Conservation (phyloP, 1,140 invertebrate genomes). For the Macrotrachela quadricornifera region DNA sequence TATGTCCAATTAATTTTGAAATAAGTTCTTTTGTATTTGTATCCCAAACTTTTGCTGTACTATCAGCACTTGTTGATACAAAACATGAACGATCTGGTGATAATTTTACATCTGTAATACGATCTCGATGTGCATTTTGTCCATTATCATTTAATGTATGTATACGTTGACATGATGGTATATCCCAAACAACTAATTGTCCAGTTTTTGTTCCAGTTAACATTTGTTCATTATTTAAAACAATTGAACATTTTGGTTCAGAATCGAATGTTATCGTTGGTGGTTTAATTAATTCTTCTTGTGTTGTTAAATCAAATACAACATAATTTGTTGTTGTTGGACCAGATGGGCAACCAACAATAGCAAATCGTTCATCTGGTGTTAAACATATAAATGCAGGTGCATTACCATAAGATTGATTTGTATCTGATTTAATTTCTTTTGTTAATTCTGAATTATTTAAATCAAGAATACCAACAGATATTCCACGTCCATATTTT, state of each 20-base stretch:
- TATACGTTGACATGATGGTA: conserved; percentile 4
- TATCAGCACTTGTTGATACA: conserved; percentile 4
- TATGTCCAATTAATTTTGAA: neutral
- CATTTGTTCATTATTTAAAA: conserved; percentile 1
- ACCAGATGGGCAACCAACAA: conserved; percentile 1
- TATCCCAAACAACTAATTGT: conserved; percentile 6
- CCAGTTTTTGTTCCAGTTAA: conserved; percentile 6
- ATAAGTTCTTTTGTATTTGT: conserved; percentile 1
- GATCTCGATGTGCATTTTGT: neutral
- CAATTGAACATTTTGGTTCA: conserved; percentile 1
- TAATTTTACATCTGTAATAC: conserved; percentile 1
- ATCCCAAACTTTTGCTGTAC: conserved; percentile 7
- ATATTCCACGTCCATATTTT: conserved; percentile 5
- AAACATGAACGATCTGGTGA: neutral
- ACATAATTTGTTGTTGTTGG: conserved; percentile 3
- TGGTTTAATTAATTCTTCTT: conserved; percentile 1
- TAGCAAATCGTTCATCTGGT: conserved; percentile 7
- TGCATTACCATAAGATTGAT: neutral
- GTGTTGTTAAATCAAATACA: conserved; percentile 7
- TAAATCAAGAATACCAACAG: conserved; percentile 7
- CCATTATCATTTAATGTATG: neutral
- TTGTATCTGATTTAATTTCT: conserved; percentile 8
- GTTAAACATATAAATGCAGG: conserved; percentile 4
- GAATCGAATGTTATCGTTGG: conserved; percentile 1
- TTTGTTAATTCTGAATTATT: conserved; percentile 5